These are phyloP conservation scores for Ondatra zibethicus DNA, from an alignment of 2,113 vertebrate genomes.

Conservation along the genomic window DNA sequence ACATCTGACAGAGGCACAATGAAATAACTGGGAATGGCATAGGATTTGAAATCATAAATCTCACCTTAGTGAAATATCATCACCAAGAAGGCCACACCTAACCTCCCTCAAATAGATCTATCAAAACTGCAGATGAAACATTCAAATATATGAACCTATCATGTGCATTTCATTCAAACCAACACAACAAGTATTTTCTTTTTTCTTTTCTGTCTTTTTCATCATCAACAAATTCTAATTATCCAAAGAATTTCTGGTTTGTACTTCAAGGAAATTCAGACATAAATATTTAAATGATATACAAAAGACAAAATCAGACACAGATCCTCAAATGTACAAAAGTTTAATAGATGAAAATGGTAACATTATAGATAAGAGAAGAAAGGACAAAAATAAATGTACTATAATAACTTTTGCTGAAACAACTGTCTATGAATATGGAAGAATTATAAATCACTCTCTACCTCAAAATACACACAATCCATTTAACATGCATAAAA, in stretches of 20 bases:
- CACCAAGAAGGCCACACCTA: neutral
- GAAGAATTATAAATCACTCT: neutral
- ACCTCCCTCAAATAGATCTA: neutral
- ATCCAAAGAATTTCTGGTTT: neutral
- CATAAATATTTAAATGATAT: neutral
- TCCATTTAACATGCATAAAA: neutral
- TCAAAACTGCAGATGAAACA: neutral
- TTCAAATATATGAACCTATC: neutral
- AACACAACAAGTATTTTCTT: neutral
- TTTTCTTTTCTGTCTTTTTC: neutral
- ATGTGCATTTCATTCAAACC: neutral
- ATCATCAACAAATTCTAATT: neutral
- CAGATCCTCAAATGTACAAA: neutral
- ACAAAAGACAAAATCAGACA: neutral
- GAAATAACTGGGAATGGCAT: neutral
- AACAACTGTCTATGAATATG: neutral
- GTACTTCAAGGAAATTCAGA: neutral
- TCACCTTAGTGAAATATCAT: neutral
- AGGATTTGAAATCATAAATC: neutral
- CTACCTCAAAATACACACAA: conserved; percentile 29
- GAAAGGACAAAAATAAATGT: neutral
- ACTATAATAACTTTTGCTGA: neutral
- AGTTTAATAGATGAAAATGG: neutral
- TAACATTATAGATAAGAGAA: neutral
- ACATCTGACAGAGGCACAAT: neutral